These are phyloP conservation scores for Tringa solitaria DNA, from an alignment of 2,113 vertebrate genomes.

Conservation along the genomic window DNA sequence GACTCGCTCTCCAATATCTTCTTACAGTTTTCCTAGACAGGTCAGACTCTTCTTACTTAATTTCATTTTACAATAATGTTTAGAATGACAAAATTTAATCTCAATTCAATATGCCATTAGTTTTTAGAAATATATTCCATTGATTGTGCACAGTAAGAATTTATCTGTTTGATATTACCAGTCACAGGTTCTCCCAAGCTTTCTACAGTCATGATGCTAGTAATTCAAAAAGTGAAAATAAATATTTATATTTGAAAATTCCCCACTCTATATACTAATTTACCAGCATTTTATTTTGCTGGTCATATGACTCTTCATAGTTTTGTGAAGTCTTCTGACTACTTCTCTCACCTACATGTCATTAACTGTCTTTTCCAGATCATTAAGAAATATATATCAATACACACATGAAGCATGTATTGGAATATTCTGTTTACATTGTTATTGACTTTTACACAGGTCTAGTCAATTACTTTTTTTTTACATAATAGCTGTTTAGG, in stretches of 20 bases:
- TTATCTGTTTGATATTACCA: not conserved
- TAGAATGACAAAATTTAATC: not conserved
- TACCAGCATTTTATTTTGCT: not conserved
- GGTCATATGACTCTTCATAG: not conserved
- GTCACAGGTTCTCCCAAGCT: not conserved
- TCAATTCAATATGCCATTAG: not conserved
- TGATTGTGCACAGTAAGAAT: not conserved
- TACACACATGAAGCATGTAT: not conserved
- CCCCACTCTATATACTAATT: not conserved
- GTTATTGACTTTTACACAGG: not conserved
- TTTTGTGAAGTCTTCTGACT: not conserved
- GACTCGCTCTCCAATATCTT: not conserved
- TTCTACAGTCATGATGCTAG: not conserved
- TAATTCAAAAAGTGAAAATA: not conserved
- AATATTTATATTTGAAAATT: not conserved
- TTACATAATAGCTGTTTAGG: not conserved
- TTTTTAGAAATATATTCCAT: not conserved
- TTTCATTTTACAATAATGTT: not conserved
- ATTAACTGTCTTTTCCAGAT: not conserved
- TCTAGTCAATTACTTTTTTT: not conserved
- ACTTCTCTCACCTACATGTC: not conserved
- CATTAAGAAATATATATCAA: not conserved
- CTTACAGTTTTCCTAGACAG: not conserved
- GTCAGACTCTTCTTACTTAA: not conserved
- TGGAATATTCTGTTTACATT: not conserved